phyloP scores from a whole-genome alignment of 35 echinoderm and acorn worm species.

The Nesometra sesokonis region DNA sequence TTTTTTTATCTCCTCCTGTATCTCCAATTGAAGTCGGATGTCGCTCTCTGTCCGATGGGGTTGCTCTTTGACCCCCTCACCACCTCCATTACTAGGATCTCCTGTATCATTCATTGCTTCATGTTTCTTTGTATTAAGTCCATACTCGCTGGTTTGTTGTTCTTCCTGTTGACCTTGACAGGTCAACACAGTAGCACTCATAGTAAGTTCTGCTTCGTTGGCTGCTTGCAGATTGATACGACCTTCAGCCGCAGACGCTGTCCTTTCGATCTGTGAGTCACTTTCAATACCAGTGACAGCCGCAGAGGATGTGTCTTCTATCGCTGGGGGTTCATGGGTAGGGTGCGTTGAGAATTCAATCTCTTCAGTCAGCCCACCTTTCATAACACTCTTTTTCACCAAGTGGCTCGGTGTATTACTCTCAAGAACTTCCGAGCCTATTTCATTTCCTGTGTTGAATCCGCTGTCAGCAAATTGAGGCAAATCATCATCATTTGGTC shows the following conservation, averaged over 20 bases:
- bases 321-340: background rate
- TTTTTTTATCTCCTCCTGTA: slow-evolving; percentile 46
- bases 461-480: background rate
- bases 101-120: background rate
- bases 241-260: background rate
- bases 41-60: slow-evolving; percentile 44
- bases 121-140: background rate
- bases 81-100: background rate
- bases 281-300: background rate
- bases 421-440: background rate
- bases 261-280: background rate
- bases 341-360: background rate
- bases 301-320: background rate
- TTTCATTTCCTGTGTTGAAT: background rate
- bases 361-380: background rate
- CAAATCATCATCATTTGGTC: background rate
- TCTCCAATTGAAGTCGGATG: slow-evolving; percentile 55
- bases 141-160: background rate
- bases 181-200: background rate
- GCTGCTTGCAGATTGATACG: background rate
- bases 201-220: background rate
- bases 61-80: background rate
- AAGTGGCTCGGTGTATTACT: background rate
- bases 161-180: background rate
- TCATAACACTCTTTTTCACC: background rate